Evolutionary conservation across 2,888 invertebrate genomes (phyloP).

Genomic region (Drosophila fungiperda): DNA sequence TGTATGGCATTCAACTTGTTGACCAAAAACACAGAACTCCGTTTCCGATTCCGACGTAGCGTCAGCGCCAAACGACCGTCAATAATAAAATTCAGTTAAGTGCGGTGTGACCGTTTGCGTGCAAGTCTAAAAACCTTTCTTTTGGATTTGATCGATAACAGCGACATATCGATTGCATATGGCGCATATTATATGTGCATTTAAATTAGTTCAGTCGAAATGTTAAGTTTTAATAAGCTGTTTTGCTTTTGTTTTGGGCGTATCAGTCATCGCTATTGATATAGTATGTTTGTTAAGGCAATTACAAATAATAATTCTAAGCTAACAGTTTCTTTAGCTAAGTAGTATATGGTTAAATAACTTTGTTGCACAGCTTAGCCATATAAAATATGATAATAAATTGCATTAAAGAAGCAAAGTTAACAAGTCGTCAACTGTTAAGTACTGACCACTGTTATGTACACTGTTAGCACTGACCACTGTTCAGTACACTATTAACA

Average conservation of each 20-base stretch:
- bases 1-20: slow-evolving; percentile 23
- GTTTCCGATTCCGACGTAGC: slow-evolving; percentile 40
- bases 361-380: background rate
- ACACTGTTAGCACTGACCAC: background rate
- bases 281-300: background rate
- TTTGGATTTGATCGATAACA: slow-evolving; percentile 28
- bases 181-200: slow-evolving; percentile 6
- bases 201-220: background rate
- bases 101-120: slow-evolving; percentile 41
- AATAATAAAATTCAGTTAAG: slow-evolving; percentile 43
- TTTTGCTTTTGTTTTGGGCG: background rate
- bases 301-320: background rate
- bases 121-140: background rate
- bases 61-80: slow-evolving; percentile 41
- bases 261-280: background rate
- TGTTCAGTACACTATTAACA: slow-evolving; percentile 1
- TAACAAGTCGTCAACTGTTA: slow-evolving; percentile 3
- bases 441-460: background rate
- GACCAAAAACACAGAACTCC: slow-evolving; percentile 18
- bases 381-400: background rate
- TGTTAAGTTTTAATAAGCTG: background rate
- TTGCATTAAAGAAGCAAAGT: background rate
- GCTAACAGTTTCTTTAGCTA: background rate
- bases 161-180: slow-evolving; percentile 5
- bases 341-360: background rate